Base-by-base conservation (phyloP, 2,113 vertebrate species). In the Brienomyrus brachyistius region DNA sequence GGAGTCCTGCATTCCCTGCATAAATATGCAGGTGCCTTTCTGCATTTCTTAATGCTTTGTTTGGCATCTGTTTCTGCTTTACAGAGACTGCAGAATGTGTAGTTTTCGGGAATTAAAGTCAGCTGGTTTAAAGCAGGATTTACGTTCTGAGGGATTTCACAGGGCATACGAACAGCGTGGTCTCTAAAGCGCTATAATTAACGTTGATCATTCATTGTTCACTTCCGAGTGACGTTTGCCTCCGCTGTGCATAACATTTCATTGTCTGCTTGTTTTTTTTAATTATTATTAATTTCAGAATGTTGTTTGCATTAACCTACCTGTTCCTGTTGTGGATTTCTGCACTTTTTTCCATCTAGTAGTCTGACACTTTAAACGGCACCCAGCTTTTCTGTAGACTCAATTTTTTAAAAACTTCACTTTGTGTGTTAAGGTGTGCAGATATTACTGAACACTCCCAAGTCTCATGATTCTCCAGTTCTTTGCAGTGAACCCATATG, bases 21-120 rank as follows among this genome's bases (percentile, higher is more conserved):
- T 45, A 89, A 23, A 11, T 15, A 10, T 91, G 89, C 89, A 85
- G 27, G 66, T 70, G 88, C 62, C 27, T 84, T 40, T 82, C 59
- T 50, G 83, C 86, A 62, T 74, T 52, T 52, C 40, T 66, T 83
- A 19, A 13, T 1, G 70, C 88, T 56, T 88, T 80, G 84, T 91
- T 40, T 70, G 88, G 89, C 88, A 92, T 48, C 91, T 92, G 88
- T 74, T 92, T 92, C 89, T 92, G 90, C 80, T 92, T 94, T 91
- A 90, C 91, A 89, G 87, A 27, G 51, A 89, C 59, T 90, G 31
- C 88, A 91, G 59, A 90, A 47, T 87, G 7, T 84, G 45, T 48
- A 52, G 50, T 87, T 87, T 54, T 52, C 2, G 0, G 0, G 77
- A 51, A 89, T 48, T 45, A 80, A 89, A 90, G 87, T 90, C 6